Evolutionary conservation across 2,888 invertebrate species (phyloP).

Genomic region (Eulithis prunata): DNA sequence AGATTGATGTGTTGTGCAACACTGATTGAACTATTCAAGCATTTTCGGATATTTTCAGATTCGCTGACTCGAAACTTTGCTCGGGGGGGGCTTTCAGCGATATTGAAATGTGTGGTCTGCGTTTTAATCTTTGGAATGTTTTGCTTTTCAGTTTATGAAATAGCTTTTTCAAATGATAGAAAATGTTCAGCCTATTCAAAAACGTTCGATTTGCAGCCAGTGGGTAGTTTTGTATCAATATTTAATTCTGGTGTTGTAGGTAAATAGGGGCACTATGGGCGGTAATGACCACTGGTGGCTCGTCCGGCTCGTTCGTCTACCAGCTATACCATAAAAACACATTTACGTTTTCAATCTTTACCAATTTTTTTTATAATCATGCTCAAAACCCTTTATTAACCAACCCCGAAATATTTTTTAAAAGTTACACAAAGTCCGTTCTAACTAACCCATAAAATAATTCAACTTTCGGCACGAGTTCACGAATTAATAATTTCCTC

Average conservation of each 20-base stretch:
- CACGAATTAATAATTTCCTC: slow-evolving; percentile 43
- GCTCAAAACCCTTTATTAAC: background rate
- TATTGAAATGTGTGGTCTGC: slow-evolving; percentile 22
- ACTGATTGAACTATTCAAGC: slow-evolving; percentile 40
- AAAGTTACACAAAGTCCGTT: slow-evolving; percentile 7
- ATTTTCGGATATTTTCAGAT: slow-evolving; percentile 15
- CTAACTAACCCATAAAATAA: slow-evolving; percentile 26
- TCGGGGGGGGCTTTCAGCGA: slow-evolving; percentile 7
- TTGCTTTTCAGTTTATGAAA: background rate
- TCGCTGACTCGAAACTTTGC: slow-evolving; percentile 15
- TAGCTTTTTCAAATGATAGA: background rate
- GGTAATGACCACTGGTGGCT: no score
- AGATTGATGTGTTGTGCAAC: slow-evolving; percentile 41
- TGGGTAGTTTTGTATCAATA: no score
- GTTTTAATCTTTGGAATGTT: slow-evolving; percentile 3
- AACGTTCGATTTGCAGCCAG: background rate
- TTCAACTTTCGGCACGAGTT: slow-evolving; percentile 34
- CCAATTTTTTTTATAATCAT: no score
- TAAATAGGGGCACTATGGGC: no score
- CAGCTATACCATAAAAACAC: no score
- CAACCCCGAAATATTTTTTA: slow-evolving; percentile 17
- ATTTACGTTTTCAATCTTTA: no score
- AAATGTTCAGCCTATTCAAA: background rate
- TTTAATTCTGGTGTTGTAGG: no score
- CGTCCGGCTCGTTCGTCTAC: no score